A percentile compares a stretch with the other conserved stretches of the same genome.
Evolutionary conservation across 2,113 vertebrate genomes (phyloP).

Genomic region (Xiphias gladius): DNA sequence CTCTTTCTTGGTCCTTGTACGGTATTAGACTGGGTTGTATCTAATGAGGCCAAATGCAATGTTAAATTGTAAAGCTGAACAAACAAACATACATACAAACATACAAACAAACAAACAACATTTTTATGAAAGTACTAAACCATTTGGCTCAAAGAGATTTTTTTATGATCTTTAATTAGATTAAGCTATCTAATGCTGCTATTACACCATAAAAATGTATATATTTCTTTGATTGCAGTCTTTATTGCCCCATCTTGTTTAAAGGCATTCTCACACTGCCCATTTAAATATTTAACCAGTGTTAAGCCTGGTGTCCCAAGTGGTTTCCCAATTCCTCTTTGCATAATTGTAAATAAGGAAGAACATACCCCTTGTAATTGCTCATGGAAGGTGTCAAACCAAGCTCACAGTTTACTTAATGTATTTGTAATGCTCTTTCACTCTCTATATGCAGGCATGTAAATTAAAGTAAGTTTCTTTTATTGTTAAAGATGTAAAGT

Average conservation of each 20-base stretch:
- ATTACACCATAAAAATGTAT: conserved; percentile 32
- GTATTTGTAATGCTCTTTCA: not conserved
- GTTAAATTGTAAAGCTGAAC: conserved; percentile 13
- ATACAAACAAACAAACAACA: not conserved
- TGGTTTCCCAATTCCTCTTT: conserved; percentile 10
- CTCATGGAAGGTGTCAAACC: not conserved
- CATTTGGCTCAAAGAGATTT: conserved; percentile 16
- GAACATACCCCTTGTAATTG: not conserved
- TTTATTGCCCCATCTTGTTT: conserved; percentile 34
- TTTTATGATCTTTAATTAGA: conserved; percentile 36
- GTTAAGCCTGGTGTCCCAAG: not conserved
- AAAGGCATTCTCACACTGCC: conserved; percentile 17
- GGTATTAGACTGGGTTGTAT: conserved; percentile 5
- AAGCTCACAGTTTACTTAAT: not conserved
- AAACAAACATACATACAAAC: no score
- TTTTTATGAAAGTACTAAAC: conserved; percentile 35
- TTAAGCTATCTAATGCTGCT: conserved; percentile 20
- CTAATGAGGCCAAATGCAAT: conserved; percentile 25
- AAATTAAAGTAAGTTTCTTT: conserved; percentile 6
- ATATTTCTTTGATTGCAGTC: conserved; percentile 28
- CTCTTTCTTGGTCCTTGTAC: conserved; percentile 2
- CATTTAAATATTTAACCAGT: conserved; percentile 50
- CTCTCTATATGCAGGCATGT: not conserved
- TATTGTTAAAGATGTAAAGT: conserved; percentile 1
- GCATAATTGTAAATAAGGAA: conserved; percentile 30